Evolutionary conservation across 1,140 invertebrate genomes (phyloP).

Genomic region (Micrasema minimum): DNA sequence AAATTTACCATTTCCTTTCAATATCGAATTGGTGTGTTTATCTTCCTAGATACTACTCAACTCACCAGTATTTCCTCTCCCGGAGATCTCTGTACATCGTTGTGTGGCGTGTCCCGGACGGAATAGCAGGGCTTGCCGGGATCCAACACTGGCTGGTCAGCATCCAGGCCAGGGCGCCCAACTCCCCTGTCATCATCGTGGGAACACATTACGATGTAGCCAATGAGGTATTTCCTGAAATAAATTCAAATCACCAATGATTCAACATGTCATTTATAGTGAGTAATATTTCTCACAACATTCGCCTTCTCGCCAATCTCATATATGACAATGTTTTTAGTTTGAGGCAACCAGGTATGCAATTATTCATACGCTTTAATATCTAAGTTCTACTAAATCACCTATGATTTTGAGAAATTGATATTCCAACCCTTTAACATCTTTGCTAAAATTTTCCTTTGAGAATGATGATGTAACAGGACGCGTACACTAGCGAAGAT

Average conservation of each 20-base stretch:
- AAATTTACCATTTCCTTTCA: no score
- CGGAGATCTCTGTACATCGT: conserved; percentile 96
- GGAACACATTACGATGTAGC: conserved; percentile 95
- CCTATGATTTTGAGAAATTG: no score
- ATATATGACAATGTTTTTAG: conserved; percentile 96
- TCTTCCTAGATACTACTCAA: conserved; percentile 84
- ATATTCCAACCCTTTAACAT: no score
- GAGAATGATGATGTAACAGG: no score
- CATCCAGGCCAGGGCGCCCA: conserved; percentile 85
- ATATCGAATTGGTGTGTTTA: no score
- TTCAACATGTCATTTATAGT: no score
- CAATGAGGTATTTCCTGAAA: conserved; percentile 69
- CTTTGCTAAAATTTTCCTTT: no score
- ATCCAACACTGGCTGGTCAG: conserved; percentile 89
- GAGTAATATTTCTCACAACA: no score
- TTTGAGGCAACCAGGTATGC: conserved; percentile 80
- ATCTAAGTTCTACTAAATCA: no score
- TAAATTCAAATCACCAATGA: no score
- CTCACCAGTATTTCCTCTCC: conserved; percentile 98
- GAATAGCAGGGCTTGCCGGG: conserved; percentile 88
- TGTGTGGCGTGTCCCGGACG: conserved; percentile 94
- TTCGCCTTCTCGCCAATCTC: conserved; percentile 89
- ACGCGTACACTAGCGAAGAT: no score
- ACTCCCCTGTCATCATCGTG: conserved; percentile 93
- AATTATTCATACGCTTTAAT: no score